Base-by-base conservation (phyloP, 2,888 invertebrate species). In the Drosophila crucigera region DNA sequence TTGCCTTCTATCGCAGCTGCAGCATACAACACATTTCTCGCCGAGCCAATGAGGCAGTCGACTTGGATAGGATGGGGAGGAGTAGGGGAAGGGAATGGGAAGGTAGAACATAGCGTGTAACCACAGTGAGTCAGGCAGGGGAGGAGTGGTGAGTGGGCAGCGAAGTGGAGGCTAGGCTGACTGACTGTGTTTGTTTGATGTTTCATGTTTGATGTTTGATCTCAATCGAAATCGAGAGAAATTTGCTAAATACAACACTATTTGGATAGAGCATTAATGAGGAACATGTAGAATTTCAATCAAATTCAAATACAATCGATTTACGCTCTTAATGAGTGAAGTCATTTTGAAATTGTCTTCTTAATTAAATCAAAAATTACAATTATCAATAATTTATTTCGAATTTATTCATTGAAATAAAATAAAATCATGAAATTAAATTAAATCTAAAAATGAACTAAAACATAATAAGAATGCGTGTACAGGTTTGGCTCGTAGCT, bases 11-110 rank as follows among this genome's bases (percentile, higher is more conserved):
- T 59, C 65, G 14, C 71, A 76, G 76, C 76, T 76, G 76, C 76
- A 76, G 76, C 77, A 76, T 70, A 70, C 71, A 33, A 76, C 25
- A 76, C 30, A 70, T 68, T 78, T 78, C 73, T 78, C 65, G 59
- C 62, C 52, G 64, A 76, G 62, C 65, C 76, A 78, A 76, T 76
- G 68, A 78, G 37, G 63, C 61, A 41, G 47, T 39, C 16, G 28
- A n/a, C 19, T 28, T 14, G 10, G 37, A 1, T 49, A 5, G 1
- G 35, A 7, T 2, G 22, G 55, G n/a, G 7, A 9, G 14, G 37
- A 19, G 33, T 4, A 41, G 39, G 1, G 30, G 19, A 25, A n/a
- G 22, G 39, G 10, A 14, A 6, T 16, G 14, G 14, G 10, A 14
- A 4, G 39, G 39, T 9, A 28, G 25, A 50, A 28, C 4, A 10